Evolutionary conservation across 2,888 invertebrate genomes (phyloP), one percentile per base, ranked within the genome.

Genomic region (Cataglyphis cursor): DNA sequence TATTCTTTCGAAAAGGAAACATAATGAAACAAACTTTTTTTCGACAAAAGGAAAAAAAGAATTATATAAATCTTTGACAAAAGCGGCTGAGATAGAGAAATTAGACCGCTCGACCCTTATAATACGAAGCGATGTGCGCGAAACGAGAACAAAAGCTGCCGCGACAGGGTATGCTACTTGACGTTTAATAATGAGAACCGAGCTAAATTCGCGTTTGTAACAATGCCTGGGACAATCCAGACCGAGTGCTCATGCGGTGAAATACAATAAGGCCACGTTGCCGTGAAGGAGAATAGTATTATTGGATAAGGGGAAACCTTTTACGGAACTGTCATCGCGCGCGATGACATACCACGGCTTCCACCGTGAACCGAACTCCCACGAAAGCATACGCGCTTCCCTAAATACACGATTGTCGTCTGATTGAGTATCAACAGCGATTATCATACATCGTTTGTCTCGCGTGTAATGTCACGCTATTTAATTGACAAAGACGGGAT

Each of bases 221-320:
- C 66, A 66, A 59, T 51, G 59, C 51, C 82, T 66, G 76, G 66
- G 70, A 88, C 83, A 82, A 89, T 86, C 68, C 81, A 28, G 41
- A 57, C 48, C 38, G 86, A 84, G 76, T 28, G 59, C 83, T 72
- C 59, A 73, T 59, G 38, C 65, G 59, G 51, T 74, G 78, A 86
- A 84, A 86, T 83, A 85, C 81, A 87, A 90, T 78, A 90, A 87
- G 82, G 72, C 81, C 5, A 44, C 64, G 48, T 66, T 57, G 64
- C 38, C 74, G 61, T 62, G 54, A 81, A 82, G 48, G 62, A 73
- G 83, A 68, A 51, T 41, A 48, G 51, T 85, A 88, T 91, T 91
- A 92, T 91, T 85, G 89, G 89, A 91, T 89, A 64, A 87, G 85
- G 88, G 88, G 89, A 86, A 89, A 90, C 87, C 87, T 89, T 88